These are phyloP conservation scores for Hypocryptadius cinnamomeus DNA, from an alignment of 2,113 vertebrate genomes.

Conservation along the genomic window DNA sequence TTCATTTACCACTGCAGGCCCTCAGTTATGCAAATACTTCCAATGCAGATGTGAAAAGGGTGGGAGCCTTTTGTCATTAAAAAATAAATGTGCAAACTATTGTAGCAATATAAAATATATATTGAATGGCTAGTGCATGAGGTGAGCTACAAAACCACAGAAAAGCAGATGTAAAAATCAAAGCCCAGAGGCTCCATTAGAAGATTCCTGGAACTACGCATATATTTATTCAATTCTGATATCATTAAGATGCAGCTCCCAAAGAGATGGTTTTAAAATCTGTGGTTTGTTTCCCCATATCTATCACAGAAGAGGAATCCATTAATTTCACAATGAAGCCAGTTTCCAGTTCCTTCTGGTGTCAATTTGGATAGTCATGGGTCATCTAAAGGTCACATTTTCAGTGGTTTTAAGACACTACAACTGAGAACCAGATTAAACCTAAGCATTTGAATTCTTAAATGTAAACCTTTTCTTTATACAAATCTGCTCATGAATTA, in stretches of 20 bases:
- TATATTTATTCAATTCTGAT: neutral
- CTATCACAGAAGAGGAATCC: neutral
- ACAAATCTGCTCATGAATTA: neutral
- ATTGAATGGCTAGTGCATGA: neutral
- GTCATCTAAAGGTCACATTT: slow-evolving; percentile 19
- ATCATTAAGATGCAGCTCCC: neutral
- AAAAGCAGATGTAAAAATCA: neutral
- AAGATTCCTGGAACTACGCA: neutral
- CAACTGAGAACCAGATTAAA: neutral
- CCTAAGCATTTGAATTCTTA: neutral
- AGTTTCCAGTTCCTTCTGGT: neutral
- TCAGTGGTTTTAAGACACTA: neutral
- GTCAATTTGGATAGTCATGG: slow-evolving; percentile 5
- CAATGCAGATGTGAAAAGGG: neutral
- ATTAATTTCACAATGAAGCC: neutral
- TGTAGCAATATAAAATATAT: neutral
- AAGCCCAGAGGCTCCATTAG: neutral
- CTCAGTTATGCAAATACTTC: neutral
- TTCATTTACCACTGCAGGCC: neutral
- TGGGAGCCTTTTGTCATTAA: neutral
- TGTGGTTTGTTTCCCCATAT: neutral
- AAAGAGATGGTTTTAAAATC: neutral
- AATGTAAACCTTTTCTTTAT: neutral
- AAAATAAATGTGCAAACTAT: neutral
- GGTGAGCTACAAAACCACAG: neutral